A percentile compares a stretch with the other conserved stretches of the same genome.
phyloP scores from a whole-genome alignment of 2,888 invertebrate genomes.

The Alcis repandata region DNA sequence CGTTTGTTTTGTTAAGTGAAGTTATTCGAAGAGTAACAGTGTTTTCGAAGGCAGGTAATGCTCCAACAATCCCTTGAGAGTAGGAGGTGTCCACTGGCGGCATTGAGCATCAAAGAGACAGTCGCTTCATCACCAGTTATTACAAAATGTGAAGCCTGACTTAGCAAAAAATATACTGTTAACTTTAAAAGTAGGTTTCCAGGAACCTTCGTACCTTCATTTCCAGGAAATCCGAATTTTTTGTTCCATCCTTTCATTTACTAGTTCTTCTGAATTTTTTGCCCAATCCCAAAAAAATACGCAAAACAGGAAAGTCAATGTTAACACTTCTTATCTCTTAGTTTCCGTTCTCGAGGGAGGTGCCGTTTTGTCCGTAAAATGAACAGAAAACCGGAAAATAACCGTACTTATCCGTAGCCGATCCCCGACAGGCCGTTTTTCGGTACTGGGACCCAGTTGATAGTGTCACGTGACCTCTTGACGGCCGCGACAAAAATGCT shows the following conservation, averaged over 20 bases:
- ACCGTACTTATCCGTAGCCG: constrained; percentile 32
- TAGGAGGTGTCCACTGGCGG: no score
- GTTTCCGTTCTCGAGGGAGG: constrained; percentile 24
- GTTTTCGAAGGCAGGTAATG: no score
- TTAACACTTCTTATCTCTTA: constrained; percentile 36
- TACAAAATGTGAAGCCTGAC: no score
- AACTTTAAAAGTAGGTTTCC: no score
- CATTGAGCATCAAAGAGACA: no score
- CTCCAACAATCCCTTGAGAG: no score
- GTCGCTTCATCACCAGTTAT: no score
- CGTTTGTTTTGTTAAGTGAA: no score
- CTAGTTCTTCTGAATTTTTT: background rate
- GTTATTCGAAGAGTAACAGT: no score
- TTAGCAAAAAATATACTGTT: no score
- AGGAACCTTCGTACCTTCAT: background rate
- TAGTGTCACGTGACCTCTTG: constrained; percentile 48
- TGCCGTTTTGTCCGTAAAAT: constrained; percentile 31
- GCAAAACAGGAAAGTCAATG: constrained; percentile 26
- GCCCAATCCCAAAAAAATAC: constrained; percentile 19
- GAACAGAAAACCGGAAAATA: constrained; percentile 32
- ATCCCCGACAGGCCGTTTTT: constrained; percentile 43
- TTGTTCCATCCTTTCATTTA: background rate
- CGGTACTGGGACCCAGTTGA: constrained; percentile 50
- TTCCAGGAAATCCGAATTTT: background rate
- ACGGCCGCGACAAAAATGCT: constrained; percentile 18